Evolutionary conservation across 2,797 vertebrate species (phyloP), one percentile per base, ranked within the genome.

Genomic region (Loriculus beryllinus): DNA sequence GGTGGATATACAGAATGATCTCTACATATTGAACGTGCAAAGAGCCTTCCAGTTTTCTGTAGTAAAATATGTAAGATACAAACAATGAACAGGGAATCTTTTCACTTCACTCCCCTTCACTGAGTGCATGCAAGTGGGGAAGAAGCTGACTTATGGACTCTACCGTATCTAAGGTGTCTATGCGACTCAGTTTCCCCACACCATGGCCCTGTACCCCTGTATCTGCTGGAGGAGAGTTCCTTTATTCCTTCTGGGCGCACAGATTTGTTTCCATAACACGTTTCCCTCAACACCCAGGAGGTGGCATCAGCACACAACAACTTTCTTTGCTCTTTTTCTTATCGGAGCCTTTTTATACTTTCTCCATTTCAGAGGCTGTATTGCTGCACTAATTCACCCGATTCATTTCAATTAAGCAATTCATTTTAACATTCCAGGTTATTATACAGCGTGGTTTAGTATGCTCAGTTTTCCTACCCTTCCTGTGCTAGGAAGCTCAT

Each of bases 321-420:
- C 48, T 63, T 49, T 26, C 59, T 37, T 57, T 19, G 57, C 21
- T 35, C 42, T 51, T 86, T 65, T 86, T 67, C 52, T 90, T 90
- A 51, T 62, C 5, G 5, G 68, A 82, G 57, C 28, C 47, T 92
- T 81, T 89, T 51, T 33, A n/a, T 25, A 45, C 82, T 70, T 86
- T 51, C 48, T 86, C 57, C 23, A 8, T 39, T 86, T 64, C 62
- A 62, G 80, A 63, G 5, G 31, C 22, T 57, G 22, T 48, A 68
- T 57, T 75, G n/a, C 80, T 71, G 20, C 42, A 35, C 21, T 83
- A 68, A 77, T 64, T 78, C 72, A 83, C 26, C 37, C 23, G 47
- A 23, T 59, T 86, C 35, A 33, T 77, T 85, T 56, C 82, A 95
- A 78, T 78, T 75, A 91, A 86, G 29, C n/a, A 42, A 71, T 90